phyloP scores from a whole-genome alignment of 2,797 vertebrate genomes.

The Columba guinea region DNA sequence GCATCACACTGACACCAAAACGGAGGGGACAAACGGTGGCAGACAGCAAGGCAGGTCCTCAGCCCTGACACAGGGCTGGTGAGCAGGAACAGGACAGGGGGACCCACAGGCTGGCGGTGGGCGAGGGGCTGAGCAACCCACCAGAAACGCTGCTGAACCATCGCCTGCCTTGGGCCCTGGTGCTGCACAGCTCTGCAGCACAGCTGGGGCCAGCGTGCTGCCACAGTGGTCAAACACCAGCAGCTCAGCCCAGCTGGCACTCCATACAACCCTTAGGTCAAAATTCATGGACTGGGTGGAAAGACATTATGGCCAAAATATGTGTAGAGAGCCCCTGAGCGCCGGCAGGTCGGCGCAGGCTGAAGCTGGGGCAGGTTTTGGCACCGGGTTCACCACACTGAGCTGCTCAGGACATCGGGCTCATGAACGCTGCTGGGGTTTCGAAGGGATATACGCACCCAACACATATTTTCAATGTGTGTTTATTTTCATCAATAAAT shows the following conservation, averaged over 20 bases:
- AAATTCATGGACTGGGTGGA: neutral
- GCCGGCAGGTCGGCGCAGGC: rapidly evolving
- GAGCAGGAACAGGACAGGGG: neutral
- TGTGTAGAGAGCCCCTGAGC: neutral
- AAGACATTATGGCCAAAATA: neutral
- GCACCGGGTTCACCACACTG: rapidly evolving
- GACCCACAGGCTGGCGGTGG: rapidly evolving
- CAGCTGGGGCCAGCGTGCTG: rapidly evolving
- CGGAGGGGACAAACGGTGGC: neutral
- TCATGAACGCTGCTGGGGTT: rapidly evolving
- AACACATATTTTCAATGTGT: neutral
- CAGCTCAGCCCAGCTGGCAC: neutral
- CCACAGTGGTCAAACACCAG: rapidly evolving
- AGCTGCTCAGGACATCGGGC: neutral
- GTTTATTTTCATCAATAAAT: neutral
- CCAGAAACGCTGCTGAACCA: neutral
- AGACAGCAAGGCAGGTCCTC: neutral
- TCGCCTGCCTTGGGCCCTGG: rapidly evolving
- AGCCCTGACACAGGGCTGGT: neutral
- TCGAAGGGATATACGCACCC: neutral
- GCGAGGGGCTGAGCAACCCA: neutral
- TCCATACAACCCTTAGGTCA: neutral
- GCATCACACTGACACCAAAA: neutral
- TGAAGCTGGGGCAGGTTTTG: neutral
- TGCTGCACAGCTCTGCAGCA: rapidly evolving